Evolutionary conservation across 2,797 vertebrate genomes (phyloP), one percentile per base, ranked within the genome.

Genomic region (Chelon auratus): DNA sequence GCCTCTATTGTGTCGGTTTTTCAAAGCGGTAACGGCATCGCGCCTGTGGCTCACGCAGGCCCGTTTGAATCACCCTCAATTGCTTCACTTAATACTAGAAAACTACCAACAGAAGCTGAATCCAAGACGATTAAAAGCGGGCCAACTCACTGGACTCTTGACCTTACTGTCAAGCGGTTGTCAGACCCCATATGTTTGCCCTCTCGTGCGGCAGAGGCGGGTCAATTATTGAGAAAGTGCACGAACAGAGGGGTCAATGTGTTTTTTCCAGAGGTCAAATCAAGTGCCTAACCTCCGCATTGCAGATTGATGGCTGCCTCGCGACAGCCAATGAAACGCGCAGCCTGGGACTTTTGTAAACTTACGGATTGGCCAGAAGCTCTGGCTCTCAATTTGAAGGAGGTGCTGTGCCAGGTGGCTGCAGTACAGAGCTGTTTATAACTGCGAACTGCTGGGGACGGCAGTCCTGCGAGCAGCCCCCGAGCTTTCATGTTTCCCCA

Each of bases 401-500:
- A 65, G 78, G 40, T 78, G 78, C 76, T 76, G 68, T 80, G 82
- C 90, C 89, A 91, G 90, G 89, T 90, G 89, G 83, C 82, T 78
- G 47, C 30, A 85, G 72, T 57, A 84, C 71, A 81, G 80, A 78
- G 73, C 70, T 91, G 89, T 92, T 89, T 91, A 82, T 85, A 85
- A 81, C 89, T 72, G 83, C 50, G 71, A 84, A 79, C 84, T 81
- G 78, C 81, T 51, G 81, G 76, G 65, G 72, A 80, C 80, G 79
- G 87, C 83, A 26, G 83, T 50, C 57, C 84, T 78, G 78, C 67
- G 20, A 75, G 79, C 76, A 72, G 80, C 64, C 68, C 57, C 57
- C n/a, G 45, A 30, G 13, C 93, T 93, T 94, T 94, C 91, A 94
- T 90, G 93, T 93, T 80, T 78, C 84, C 76, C 85, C 84, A 68